Evolutionary conservation across 2,888 invertebrate genomes (phyloP).

Genomic region (Scaptomyza parva): DNA sequence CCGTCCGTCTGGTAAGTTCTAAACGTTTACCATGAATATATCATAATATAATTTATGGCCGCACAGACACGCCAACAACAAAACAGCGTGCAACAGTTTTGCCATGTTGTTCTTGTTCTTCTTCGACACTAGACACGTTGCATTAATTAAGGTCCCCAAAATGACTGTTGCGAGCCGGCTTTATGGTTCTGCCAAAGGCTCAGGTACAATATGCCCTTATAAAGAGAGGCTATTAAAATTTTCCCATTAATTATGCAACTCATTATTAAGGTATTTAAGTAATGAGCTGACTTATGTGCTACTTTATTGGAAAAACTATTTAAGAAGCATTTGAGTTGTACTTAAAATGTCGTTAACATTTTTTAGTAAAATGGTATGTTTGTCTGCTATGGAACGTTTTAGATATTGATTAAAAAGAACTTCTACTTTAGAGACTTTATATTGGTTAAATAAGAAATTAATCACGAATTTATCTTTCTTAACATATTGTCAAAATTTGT

Average conservation of each 20-base stretch:
- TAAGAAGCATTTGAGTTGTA: background rate
- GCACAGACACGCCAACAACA: slow-evolving; percentile 42
- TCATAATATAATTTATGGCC: slow-evolving; percentile 68
- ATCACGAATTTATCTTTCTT: too few species aligned
- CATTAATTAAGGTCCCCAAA: slow-evolving; percentile 71
- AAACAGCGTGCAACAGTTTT: slow-evolving; percentile 40
- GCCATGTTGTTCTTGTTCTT: slow-evolving; percentile 44
- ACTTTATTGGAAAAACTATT: background rate
- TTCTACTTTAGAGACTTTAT: too few species aligned
- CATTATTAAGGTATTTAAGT: background rate
- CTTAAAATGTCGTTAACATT: too few species aligned
- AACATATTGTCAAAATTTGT: too few species aligned
- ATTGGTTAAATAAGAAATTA: too few species aligned
- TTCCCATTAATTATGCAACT: background rate
- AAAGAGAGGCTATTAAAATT: background rate
- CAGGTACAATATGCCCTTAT: slow-evolving; percentile 1
- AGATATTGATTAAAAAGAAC: too few species aligned
- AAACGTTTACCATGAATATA: slow-evolving; percentile 73
- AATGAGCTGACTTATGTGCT: too few species aligned
- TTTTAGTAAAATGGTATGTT: too few species aligned
- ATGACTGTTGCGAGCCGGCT: slow-evolving; percentile 31
- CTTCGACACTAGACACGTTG: slow-evolving; percentile 54
- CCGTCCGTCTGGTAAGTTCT: slow-evolving; percentile 44
- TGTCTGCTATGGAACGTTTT: too few species aligned
- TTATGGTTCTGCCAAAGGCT: background rate